Percentiles rank a stretch among this genome's conserved stretches.
These are phyloP conservation scores for Labeo calbasu DNA, from an alignment of 2,797 vertebrate species.

Conservation along the genomic window DNA sequence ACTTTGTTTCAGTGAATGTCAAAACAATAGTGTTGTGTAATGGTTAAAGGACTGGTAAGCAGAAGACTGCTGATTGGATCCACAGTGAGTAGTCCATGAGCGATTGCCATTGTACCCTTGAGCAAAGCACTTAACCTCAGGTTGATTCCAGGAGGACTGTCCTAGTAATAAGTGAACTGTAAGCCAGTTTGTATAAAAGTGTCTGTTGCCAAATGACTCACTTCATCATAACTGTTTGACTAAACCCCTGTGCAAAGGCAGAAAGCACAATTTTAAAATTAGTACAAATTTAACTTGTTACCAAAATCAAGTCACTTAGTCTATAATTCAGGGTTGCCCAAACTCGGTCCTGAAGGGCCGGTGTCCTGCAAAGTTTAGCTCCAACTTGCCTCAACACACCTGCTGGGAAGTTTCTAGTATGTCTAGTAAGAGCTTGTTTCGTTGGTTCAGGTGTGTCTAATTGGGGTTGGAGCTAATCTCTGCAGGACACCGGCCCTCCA, in stretches of 20 bases:
- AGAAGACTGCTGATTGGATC: slow-evolving; percentile 14
- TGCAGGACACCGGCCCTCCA: too few species aligned
- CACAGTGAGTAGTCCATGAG: not conserved
- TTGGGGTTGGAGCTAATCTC: too few species aligned
- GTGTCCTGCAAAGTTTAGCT: too few species aligned
- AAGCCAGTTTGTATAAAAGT: slow-evolving; percentile 9
- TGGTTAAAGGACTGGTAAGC: not conserved
- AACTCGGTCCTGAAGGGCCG: too few species aligned
- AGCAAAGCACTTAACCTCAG: slow-evolving; percentile 14
- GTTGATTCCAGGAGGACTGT: not conserved
- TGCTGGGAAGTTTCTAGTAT: too few species aligned
- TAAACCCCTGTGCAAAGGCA: not conserved
- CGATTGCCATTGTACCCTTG: not conserved
- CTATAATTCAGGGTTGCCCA: too few species aligned
- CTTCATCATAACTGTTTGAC: not conserved
- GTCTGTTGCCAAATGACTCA: slow-evolving; percentile 7
- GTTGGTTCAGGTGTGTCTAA: too few species aligned
- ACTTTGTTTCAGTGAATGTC: not conserved
- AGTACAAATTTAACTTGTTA: not conserved
- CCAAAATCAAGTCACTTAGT: not conserved
- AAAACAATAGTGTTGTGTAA: not conserved
- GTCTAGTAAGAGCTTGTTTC: too few species aligned
- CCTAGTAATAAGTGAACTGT: slow-evolving; percentile 23
- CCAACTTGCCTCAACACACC: too few species aligned
- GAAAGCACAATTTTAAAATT: not conserved